These are phyloP conservation scores for Incurvaria masculella DNA, from an alignment of 2,888 invertebrate genomes.

Conservation along the genomic window DNA sequence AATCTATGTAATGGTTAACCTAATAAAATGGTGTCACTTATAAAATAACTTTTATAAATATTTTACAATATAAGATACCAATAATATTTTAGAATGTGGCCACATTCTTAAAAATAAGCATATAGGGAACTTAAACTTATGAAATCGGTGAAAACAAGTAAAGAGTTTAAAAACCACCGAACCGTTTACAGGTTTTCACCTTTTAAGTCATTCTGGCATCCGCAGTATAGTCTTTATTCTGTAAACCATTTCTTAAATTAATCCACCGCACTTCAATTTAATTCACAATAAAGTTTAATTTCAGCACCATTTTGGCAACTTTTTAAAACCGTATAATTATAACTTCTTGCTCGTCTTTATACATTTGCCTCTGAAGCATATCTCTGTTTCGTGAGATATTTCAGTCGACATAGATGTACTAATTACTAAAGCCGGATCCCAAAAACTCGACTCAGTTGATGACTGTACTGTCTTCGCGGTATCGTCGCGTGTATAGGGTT, in stretches of 20 bases:
- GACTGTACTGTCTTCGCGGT: conserved; percentile 24
- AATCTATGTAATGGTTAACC: too few species aligned
- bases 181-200: conserved; percentile 53
- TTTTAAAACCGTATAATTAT: conserved; percentile 34
- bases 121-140: not conserved
- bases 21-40: too few species aligned
- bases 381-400: conserved; percentile 83
- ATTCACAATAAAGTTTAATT: conserved; percentile 26
- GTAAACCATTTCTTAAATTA: conserved; percentile 25
- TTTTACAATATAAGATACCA: not conserved
- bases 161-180: conserved; percentile 26
- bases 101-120: conserved; percentile 1
- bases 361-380: conserved; percentile 83
- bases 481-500: conserved; percentile 12
- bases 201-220: conserved; percentile 5
- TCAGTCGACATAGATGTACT: conserved; percentile 80
- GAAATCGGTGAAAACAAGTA: conserved; percentile 41
- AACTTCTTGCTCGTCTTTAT: conserved; percentile 62
- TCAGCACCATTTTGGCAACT: conserved; percentile 11
- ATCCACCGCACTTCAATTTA: not conserved
- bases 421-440: conserved; percentile 54
- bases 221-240: conserved; percentile 21
- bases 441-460: conserved; percentile 37
- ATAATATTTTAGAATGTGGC: not conserved
- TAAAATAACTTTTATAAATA: not conserved